Base-by-base conservation (phyloP, 2,888 invertebrate species). In the Branchellion lobata region DNA sequence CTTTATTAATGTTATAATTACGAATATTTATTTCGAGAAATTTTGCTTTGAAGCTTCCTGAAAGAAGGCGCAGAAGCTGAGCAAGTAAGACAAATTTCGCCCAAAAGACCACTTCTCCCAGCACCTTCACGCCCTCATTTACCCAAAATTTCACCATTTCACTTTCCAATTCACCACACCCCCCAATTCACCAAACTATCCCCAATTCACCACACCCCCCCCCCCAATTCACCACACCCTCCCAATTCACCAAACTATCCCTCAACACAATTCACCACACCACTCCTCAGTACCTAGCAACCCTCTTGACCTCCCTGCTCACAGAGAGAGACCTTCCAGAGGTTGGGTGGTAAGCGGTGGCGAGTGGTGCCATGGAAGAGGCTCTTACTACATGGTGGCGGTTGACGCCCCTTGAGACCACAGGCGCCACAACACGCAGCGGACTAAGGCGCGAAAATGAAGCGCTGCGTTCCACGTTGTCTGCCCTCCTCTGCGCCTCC, bases 401-500 rank as follows among this genome's bases (percentile, higher is more conserved):
- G 53, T 29, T 18, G 27, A 75, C 75, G 53, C 40, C 40, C 40
- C 40, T 40, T 5, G 40, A 8, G 40, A 40, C 14, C 8, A 40
- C 14, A 14, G 40, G 40, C 40, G 14, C 14, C 1, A 47, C 18
- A 24, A 73, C 73, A 31, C 31, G 29, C 18, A 75, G 75, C 24
- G 75, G 75, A n/a, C 57, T 31, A n/a, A 73, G 36, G 24, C 86
- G 69, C 68, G 85, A 84, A 72, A 77, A 33, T 29, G 69, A 81
- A 65, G 86, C 83, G 84, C 84, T 85, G 84, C 85, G 86, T 83
- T 87, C 87, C 61, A 86, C 87, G 80, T 83, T 82, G 82, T 87
- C 87, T 68, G 87, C 87, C 68, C 87, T 81, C 82, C 84, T 82
- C 82, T 87, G 87, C 51, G 87, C 87, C 81, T 87, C 87, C 78